These are phyloP conservation scores for Pygmarrhopalites habei DNA, from an alignment of 1,140 invertebrate genomes.

Conservation along the genomic window DNA sequence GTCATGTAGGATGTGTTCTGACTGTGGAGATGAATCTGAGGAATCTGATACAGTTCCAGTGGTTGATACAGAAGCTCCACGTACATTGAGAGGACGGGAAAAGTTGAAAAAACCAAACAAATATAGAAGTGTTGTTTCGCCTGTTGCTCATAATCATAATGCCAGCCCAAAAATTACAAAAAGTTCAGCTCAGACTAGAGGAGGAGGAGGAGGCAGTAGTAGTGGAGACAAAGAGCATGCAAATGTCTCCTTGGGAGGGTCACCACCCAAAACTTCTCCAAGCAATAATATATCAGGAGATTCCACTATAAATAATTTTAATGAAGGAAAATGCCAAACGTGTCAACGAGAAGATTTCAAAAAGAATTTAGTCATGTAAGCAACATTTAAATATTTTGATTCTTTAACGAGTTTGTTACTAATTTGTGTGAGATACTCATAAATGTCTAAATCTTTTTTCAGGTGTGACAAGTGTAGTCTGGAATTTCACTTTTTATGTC, in stretches of 20 bases:
- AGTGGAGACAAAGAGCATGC: too few species aligned
- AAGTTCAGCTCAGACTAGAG: too few species aligned
- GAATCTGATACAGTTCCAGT: constrained; percentile 45
- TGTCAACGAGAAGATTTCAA: constrained; percentile 55
- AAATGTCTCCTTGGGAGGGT: neutral
- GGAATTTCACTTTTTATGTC: constrained; percentile 82
- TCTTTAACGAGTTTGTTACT: neutral
- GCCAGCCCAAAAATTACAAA: neutral
- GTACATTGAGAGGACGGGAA: constrained; percentile 53
- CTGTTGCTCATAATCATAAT: constrained; percentile 1
- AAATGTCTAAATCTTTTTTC: constrained; percentile 32
- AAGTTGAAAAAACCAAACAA: constrained; percentile 36
- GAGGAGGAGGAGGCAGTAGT: too few species aligned
- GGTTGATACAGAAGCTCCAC: constrained; percentile 54
- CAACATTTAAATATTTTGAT: neutral
- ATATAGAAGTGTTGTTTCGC: constrained; percentile 14
- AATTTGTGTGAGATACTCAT: constrained; percentile 1
- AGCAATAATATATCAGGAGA: constrained; percentile 39
- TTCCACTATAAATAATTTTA: constrained; percentile 48
- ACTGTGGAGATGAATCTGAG: constrained; percentile 68
- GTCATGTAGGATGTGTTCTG: constrained; percentile 68
- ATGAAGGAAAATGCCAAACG: constrained; percentile 54
- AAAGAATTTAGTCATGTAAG: constrained; percentile 62
- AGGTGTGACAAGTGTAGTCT: constrained; percentile 89
- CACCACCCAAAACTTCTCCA: neutral